These are phyloP conservation scores for Callipepla squamata DNA, from an alignment of 2,113 vertebrate species.

Conservation along the genomic window DNA sequence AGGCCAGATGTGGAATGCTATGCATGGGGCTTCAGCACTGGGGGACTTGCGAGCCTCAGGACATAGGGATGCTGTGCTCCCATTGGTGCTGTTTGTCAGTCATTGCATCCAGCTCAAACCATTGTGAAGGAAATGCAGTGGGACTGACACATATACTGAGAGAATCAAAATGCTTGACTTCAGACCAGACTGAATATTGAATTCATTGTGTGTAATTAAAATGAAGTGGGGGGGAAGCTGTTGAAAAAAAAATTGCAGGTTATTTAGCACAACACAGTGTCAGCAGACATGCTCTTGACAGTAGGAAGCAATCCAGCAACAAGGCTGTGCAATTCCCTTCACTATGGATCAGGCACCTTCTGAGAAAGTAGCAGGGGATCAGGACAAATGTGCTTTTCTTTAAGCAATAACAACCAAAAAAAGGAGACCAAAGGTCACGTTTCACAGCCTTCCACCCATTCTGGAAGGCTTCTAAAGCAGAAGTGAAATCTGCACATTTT, in stretches of 20 bases:
- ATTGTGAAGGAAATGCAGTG: not conserved
- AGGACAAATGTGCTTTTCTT: not conserved
- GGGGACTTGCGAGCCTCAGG: fast-evolving
- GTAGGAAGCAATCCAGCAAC: not conserved
- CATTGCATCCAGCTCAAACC: not conserved
- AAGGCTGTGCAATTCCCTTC: not conserved
- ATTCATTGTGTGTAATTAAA: not conserved
- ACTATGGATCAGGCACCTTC: fast-evolving
- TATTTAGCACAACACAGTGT: not conserved
- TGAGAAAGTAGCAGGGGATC: not conserved
- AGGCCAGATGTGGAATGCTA: not conserved
- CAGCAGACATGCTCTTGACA: not conserved
- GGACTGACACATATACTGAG: not conserved
- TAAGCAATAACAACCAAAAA: not conserved
- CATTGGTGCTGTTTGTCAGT: not conserved
- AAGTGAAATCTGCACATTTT: not conserved
- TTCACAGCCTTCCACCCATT: not conserved
- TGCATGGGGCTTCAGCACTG: fast-evolving
- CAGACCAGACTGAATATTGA: not conserved
- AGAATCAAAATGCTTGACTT: not conserved
- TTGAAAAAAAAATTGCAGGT: not conserved
- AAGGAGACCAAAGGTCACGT: not conserved
- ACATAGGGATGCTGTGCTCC: not conserved
- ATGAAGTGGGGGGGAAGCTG: not conserved
- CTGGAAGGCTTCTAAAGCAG: not conserved